Conservation (phyloP, 2,113 vertebrate species). For the Sardina pilchardus region DNA sequence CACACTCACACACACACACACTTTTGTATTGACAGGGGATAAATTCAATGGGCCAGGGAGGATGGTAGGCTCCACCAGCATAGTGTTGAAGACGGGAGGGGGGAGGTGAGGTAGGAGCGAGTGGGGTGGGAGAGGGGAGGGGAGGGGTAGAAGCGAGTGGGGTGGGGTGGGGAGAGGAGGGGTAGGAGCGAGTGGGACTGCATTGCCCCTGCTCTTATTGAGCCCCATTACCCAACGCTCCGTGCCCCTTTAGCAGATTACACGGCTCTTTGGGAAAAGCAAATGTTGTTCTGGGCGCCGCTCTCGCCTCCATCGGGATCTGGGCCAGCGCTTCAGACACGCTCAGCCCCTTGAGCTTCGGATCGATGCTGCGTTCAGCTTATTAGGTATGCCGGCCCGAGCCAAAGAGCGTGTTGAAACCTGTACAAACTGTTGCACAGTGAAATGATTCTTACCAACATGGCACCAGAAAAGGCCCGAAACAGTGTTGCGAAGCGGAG, state of each 20-base stretch:
- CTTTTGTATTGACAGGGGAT: too few relatives aligned
- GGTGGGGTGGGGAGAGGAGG: neutral
- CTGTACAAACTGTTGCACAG: neutral
- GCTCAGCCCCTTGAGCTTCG: neutral
- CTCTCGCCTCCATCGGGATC: conserved; percentile 41
- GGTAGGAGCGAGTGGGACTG: neutral
- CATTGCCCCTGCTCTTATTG: conserved; percentile 20
- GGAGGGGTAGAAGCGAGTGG: neutral
- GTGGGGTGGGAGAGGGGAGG: too few relatives aligned
- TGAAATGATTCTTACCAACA: neutral
- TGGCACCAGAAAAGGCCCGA: neutral
- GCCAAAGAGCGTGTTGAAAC: conserved; percentile 4
- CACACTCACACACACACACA: neutral
- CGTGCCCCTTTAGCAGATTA: conserved; percentile 44
- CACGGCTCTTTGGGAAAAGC: conserved; percentile 51
- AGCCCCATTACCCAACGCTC: conserved; percentile 39
- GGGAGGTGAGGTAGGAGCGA: too few relatives aligned
- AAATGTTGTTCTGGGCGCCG: conserved; percentile 51
- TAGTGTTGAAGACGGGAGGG: neutral
- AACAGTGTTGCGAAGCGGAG: neutral
- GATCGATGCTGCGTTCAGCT: conserved; percentile 5
- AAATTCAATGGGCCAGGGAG: too few relatives aligned
- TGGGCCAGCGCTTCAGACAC: conserved; percentile 10
- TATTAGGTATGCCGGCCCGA: neutral
- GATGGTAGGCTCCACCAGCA: neutral